A percentile compares a stretch with the other conserved stretches of the same genome.
Evolutionary conservation across 2,888 invertebrate species (phyloP).

Genomic region (Phrixothrix hirtus): DNA sequence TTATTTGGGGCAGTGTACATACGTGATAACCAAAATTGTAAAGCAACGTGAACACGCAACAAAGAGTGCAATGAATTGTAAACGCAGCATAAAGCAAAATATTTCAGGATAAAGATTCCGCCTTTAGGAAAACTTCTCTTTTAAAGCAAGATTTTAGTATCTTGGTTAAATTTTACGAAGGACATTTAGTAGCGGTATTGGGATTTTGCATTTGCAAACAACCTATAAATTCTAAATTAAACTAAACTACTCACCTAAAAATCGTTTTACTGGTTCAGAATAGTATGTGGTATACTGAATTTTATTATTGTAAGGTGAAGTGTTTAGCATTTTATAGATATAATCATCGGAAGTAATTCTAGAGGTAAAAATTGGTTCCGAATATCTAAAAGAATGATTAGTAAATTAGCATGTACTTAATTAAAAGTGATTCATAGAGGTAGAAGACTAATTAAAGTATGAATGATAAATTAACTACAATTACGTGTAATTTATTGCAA

Average conservation of each 20-base stretch:
- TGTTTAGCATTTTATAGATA: constrained; percentile 68
- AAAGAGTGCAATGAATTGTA: no score
- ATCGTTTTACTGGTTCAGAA: constrained; percentile 69
- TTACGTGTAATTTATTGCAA: background rate
- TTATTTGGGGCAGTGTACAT: no score
- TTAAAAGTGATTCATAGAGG: background rate
- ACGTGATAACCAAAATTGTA: no score
- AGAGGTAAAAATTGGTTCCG: constrained; percentile 25
- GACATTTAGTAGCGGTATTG: background rate
- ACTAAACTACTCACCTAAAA: constrained; percentile 62
- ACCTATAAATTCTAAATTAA: background rate
- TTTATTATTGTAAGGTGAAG: constrained; percentile 52
- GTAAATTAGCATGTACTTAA: background rate
- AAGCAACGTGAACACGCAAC: no score
- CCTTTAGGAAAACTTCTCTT: no score
- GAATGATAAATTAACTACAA: background rate
- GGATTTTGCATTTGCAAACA: background rate
- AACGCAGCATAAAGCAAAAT: no score
- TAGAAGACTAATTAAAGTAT: background rate
- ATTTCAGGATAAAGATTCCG: no score
- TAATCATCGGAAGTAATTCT: constrained; percentile 73
- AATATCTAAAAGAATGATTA: constrained; percentile 14
- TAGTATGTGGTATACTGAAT: constrained; percentile 60
- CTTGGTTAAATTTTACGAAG: background rate
- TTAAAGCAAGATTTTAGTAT: no score